Percentiles rank a stretch among this genome's conserved stretches.
Evolutionary conservation across 2,797 vertebrate species (phyloP).

Genomic region (Acanthornis magna): DNA sequence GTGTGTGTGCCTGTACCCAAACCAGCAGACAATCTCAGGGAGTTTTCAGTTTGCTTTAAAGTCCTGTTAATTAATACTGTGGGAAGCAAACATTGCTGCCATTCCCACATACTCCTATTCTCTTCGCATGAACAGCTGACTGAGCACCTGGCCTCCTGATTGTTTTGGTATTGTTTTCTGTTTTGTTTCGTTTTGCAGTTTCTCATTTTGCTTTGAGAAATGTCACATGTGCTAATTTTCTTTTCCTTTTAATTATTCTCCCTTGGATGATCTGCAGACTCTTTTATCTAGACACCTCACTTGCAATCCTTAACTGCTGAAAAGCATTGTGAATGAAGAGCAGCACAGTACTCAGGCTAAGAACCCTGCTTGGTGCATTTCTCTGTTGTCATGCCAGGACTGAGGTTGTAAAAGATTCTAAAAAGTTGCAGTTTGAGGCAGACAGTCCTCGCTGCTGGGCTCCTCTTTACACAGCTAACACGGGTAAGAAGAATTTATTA

Average conservation of each 20-base stretch:
- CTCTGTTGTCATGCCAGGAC: neutral
- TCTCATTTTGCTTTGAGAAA: neutral
- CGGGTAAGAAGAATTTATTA: neutral
- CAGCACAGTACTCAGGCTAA: neutral
- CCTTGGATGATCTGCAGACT: neutral
- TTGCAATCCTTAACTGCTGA: neutral
- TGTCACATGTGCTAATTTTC: neutral
- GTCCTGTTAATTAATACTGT: neutral
- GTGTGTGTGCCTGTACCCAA: neutral
- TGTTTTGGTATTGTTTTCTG: neutral
- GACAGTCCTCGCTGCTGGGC: neutral
- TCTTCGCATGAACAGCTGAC: neutral
- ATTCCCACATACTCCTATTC: neutral
- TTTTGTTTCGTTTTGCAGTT: neutral
- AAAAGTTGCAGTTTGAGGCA: neutral
- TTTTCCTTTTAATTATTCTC: neutral
- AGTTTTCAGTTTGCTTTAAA: slow-evolving; percentile 11
- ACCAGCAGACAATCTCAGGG: neutral
- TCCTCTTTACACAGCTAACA: neutral
- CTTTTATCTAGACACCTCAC: neutral
- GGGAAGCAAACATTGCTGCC: neutral
- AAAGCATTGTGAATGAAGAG: neutral
- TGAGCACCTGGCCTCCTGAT: neutral
- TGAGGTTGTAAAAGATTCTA: neutral
- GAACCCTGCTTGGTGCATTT: neutral